These are phyloP conservation scores for Tragopan temminckii DNA, from an alignment of 2,797 vertebrate species.

Conservation along the genomic window DNA sequence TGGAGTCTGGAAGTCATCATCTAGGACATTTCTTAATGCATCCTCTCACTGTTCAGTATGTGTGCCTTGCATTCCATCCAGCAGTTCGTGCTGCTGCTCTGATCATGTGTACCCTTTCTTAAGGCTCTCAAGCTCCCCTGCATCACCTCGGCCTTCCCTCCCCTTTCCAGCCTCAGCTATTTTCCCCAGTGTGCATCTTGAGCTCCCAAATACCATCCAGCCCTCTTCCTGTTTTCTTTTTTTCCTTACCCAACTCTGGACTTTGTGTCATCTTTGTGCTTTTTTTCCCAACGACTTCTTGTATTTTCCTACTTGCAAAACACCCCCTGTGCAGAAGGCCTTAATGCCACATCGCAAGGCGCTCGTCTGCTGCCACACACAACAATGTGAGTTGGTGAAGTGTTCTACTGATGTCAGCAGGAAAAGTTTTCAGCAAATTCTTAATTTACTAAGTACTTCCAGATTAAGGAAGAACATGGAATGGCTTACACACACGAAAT, in stretches of 20 bases:
- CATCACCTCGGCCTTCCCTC: background rate
- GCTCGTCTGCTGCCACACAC: background rate
- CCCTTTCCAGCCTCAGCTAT: background rate
- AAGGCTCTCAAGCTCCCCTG: background rate
- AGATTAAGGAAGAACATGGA: slow-evolving; percentile 1
- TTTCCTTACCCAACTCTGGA: background rate
- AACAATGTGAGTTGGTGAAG: background rate
- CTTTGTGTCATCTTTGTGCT: background rate
- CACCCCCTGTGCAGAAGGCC: background rate
- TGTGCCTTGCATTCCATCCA: background rate
- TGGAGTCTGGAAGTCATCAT: background rate
- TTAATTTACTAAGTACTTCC: slow-evolving; percentile 21
- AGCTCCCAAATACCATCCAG: background rate
- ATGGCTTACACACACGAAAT: background rate
- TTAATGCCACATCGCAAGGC: fast-evolving
- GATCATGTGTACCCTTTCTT: background rate
- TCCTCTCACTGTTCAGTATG: background rate
- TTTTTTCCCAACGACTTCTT: background rate
- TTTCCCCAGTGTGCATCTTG: background rate
- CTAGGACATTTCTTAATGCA: background rate
- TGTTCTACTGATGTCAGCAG: slow-evolving; percentile 22
- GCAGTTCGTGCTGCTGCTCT: background rate
- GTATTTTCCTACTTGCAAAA: background rate
- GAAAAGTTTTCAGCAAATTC: slow-evolving; percentile 45
- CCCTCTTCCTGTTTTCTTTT: background rate